Base-by-base conservation (phyloP, 2,888 invertebrate genomes). In the Sesia bembeciformis region DNA sequence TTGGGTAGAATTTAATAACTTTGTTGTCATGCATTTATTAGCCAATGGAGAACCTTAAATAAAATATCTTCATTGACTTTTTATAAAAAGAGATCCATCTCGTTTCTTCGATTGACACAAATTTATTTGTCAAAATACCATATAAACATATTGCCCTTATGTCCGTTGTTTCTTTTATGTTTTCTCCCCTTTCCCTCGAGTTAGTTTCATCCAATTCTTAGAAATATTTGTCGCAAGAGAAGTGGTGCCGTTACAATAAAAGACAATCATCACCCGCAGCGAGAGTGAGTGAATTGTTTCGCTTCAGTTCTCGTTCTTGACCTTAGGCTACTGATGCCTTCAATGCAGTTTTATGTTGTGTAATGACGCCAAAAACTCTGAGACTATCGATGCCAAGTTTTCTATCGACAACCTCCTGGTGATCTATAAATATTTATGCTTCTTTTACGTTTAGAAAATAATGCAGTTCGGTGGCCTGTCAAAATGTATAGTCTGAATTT, bases 121-220 rank as follows among this genome's bases (percentile, higher is more conserved):
- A 84, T 70, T 71, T 68, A 80, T 79, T 86, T 84, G 84, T 84
- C 87, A 87, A 85, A 87, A 85, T 83, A 87, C 81, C 79, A 78
- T 83, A 72, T 78, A 81, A 77, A 83, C 74, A 76, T 79, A 70
- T 80, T 74, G 70, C 72, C 66, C 77, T 66, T 70, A 72, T 64
- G 70, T 74, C 72, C 74, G 73, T 78, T 40, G 72, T 83, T 84
- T 81, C 77, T 80, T 80, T 77, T 82, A 78, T 72, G 77, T 84
- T 82, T 76, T 72, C 64, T 71, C 73, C 73, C 66, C 66, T 71
- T 66, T 72, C 65, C 68, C 76, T 70, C 64, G 62, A 63, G 65
- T 79, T 81, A 70, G 60, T 76, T 81, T 80, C 60, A 62, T 70
- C 64, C 62, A 62, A 65, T 59, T 61, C 5, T 39, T 4, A 23